Evolutionary conservation across 2,113 vertebrate genomes (phyloP), one percentile per base, ranked within the genome.

Genomic region (Aptenodytes forsteri): DNA sequence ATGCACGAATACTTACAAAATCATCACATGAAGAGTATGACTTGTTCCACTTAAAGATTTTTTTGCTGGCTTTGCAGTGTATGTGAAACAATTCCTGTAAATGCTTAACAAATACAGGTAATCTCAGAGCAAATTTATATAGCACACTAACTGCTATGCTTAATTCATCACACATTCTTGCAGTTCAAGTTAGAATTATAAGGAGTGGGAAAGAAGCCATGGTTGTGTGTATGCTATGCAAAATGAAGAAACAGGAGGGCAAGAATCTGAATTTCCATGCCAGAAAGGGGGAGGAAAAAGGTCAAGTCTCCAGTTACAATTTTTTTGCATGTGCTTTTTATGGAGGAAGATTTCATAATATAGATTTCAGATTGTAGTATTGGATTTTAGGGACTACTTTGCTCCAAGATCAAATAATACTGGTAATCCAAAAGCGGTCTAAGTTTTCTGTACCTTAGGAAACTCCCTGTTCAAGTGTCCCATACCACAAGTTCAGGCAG

Each of bases 401-500:
- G 9, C 19, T 64, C 16, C 71, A 55, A 77, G 19, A n/a, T 30
- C 2, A 3, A 69, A 49, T 87, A 69, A 55, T 56, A 27, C n/a
- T 29, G n/a, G 8, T 42, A 55, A 62, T 69, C 22, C 3, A 3
- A 50, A 83, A 70, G 22, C 29, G 7, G 16, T 34, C 22, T 42
- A 54, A 46, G 3, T 69, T 87, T 67, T 10, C 40, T 61, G 5
- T 55, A 42, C 15, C 40, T 66, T 26, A 61, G 65, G 52, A 72
- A 79, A 19, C 25, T 49, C 54, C 6, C 44, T 42, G 44, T 52
- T 85, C 42, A 40, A 18, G 27, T 50, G 7, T 61, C 7, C 5
- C 1, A 0, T 29, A 42, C 22, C 0, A 0, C 44, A 54, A 25
- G 21, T 86, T 81, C 6, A 56, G 20, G 11, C 49, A 38, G 61